These are phyloP conservation scores for Ichneumoninae sp. DNA, from an alignment of 2,888 invertebrate genomes.

Conservation along the genomic window DNA sequence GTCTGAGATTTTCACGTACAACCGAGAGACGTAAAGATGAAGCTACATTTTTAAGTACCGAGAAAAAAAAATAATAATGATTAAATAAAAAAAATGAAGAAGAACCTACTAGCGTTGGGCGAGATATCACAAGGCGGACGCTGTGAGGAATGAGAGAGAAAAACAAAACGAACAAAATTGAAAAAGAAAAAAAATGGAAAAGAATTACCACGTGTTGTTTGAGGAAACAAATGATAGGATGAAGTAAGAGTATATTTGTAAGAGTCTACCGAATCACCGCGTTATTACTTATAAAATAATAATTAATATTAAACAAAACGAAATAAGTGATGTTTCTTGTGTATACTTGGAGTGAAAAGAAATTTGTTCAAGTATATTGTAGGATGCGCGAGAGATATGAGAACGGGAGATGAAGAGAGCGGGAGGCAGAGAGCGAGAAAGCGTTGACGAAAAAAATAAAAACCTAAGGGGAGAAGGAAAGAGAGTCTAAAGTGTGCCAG, in stretches of 20 bases:
- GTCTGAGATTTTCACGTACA: conserved; percentile 6
- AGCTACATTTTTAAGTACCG: conserved; percentile 28
- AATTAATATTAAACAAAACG: conserved; percentile 64
- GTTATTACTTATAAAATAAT: conserved; percentile 72
- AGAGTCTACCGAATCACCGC: conserved; percentile 71
- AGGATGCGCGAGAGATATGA: conserved; percentile 42
- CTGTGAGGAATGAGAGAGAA: conserved; percentile 25
- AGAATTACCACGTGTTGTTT: conserved; percentile 51
- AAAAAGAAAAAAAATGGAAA: conserved; percentile 17
- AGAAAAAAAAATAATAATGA: conserved; percentile 22
- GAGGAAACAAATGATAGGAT: conserved; percentile 51
- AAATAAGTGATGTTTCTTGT: conserved; percentile 72
- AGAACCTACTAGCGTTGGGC: conserved; percentile 18
- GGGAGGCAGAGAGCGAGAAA: conserved; percentile 39
- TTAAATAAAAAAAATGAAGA: conserved; percentile 33
- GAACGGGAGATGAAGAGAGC: conserved; percentile 39
- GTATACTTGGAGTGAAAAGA: conserved; percentile 65
- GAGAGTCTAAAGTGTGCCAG: conserved; percentile 41
- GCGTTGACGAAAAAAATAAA: conserved; percentile 22
- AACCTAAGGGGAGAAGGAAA: conserved; percentile 10
- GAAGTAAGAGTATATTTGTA: conserved; percentile 71
- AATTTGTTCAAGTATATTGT: conserved; percentile 58
- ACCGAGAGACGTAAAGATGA: conserved; percentile 7
- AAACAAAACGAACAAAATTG: conserved; percentile 21
- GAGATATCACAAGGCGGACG: conserved; percentile 37